Evolutionary conservation across 2,888 invertebrate species (phyloP), one percentile per base, ranked within the genome.

Genomic region (Rotaria macrura): DNA sequence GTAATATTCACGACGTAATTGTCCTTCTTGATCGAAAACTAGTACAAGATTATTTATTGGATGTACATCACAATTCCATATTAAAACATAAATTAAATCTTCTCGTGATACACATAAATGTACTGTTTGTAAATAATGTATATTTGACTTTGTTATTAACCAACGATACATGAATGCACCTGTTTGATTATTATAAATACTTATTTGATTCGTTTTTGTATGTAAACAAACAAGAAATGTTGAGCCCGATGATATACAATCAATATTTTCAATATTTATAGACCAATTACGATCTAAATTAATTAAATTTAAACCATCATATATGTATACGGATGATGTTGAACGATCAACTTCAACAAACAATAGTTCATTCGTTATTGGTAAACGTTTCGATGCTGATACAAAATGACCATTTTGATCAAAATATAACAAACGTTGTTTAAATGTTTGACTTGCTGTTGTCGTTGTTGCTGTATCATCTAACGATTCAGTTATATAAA

Each of bases 391-490:
- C 43, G 79, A 79, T 79, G 43, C n/a, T 43, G 43, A 79, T 5
- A 79, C 34, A 79, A 20, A 79, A n/a, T 43, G 25, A 43, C 79
- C 79, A 79, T 9, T 43, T 43, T 79, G 43, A 43, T 79, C 79
- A 43, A 79, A 79, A 79, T 43, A 79, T 79, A 79, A 79, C 43
- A 79, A 79, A 43, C 79, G 79, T 79, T 79, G 79, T 43, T 79
- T 79, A 12, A 79, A 14, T 14, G 79, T 79, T 79, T 79, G 79
- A 43, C 4, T 40, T 40, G 79, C 4, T 43, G 43, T 10, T 79
- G 25, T 2, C 25, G 2, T 40, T 40, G 79, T 6, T 43, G 43
- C 9, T 79, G 25, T 2, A 4, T 40, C n/a, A 12, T 43, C 43
- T n/a, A 14, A n/a, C 3, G 79, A n/a, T 79, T 40, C 40, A 12